Percentiles rank a stretch among this genome's conserved stretches.
These are phyloP conservation scores for Pomacea canaliculata DNA, from an alignment of 2,888 invertebrate genomes.

Conservation along the genomic window DNA sequence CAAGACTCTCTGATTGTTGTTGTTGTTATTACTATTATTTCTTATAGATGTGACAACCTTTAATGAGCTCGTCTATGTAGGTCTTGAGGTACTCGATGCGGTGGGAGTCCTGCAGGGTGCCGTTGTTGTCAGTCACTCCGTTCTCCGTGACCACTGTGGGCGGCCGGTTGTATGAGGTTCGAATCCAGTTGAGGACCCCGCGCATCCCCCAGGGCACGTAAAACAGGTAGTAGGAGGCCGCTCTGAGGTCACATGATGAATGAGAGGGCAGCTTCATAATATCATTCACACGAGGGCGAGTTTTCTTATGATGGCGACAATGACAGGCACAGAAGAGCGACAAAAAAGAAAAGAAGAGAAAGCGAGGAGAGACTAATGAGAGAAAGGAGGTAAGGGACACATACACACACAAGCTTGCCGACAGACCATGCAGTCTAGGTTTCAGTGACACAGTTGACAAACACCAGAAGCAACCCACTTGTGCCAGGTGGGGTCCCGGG, in stretches of 20 bases:
- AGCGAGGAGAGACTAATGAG: too few species aligned
- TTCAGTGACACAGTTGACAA: neutral
- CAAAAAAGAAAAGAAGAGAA: too few species aligned
- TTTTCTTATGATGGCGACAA: too few species aligned
- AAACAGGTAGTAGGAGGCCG: conserved; percentile 41
- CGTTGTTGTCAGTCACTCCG: conserved; percentile 48
- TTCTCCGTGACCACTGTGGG: conserved; percentile 52
- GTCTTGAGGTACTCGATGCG: conserved; percentile 35
- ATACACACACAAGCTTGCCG: neutral
- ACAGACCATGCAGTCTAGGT: neutral
- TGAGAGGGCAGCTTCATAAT: too few species aligned
- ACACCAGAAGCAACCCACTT: conserved; percentile 35
- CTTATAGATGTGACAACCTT: conserved; percentile 32
- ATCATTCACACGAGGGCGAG: too few species aligned
- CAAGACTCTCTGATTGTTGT: neutral
- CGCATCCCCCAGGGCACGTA: conserved; percentile 46
- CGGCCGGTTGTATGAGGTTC: conserved; percentile 42
- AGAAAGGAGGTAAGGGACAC: too few species aligned
- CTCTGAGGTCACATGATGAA: conserved; percentile 23
- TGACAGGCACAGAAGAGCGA: too few species aligned
- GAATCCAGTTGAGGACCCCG: conserved; percentile 46
- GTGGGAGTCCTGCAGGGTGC: conserved; percentile 34
- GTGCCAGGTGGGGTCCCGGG: conserved; percentile 30
- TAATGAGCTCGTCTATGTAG: conserved; percentile 41
- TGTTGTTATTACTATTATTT: neutral